Evolutionary conservation across 2,113 vertebrate species (phyloP).

Genomic region (Scomber scombrus): DNA sequence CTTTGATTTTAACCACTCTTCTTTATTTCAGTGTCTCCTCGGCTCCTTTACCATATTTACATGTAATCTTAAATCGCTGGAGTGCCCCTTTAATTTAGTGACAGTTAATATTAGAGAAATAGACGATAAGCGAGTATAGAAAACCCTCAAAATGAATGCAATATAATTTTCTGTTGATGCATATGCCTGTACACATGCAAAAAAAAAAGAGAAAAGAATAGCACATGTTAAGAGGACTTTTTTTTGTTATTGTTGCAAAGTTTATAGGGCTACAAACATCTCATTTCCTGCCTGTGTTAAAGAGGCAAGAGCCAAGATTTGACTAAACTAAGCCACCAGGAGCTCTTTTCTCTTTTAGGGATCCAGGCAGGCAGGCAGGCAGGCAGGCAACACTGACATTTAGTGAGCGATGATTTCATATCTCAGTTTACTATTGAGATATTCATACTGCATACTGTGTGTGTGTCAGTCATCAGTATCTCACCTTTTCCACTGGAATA

Average conservation of each 20-base stretch:
- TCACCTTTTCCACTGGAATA: slow-evolving; percentile 19
- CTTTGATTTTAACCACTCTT: not conserved
- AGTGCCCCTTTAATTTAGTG: slow-evolving; percentile 20
- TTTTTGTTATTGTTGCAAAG: not conserved
- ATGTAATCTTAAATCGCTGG: not conserved
- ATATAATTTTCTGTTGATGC: not conserved
- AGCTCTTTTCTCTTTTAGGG: not conserved
- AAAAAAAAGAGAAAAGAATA: not conserved
- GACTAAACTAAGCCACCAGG: slow-evolving; percentile 5
- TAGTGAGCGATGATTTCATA: slow-evolving; percentile 26
- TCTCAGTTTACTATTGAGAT: slow-evolving; percentile 2
- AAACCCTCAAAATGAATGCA: not conserved
- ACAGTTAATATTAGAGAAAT: too few relatives aligned
- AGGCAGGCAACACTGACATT: slow-evolving; percentile 16
- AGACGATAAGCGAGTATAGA: too few relatives aligned
- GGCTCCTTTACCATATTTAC: not conserved
- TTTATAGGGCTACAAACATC: slow-evolving; percentile 15
- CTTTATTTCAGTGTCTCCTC: not conserved
- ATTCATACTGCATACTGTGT: not conserved
- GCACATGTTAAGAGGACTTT: not conserved
- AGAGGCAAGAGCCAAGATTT: not conserved
- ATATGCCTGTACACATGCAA: slow-evolving; percentile 21
- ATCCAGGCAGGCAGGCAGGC: not conserved
- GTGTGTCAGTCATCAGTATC: slow-evolving; percentile 12
- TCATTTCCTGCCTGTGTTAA: slow-evolving; percentile 8